Conservation (phyloP, 2,797 vertebrate species). For the Enteromius viviparus region DNA sequence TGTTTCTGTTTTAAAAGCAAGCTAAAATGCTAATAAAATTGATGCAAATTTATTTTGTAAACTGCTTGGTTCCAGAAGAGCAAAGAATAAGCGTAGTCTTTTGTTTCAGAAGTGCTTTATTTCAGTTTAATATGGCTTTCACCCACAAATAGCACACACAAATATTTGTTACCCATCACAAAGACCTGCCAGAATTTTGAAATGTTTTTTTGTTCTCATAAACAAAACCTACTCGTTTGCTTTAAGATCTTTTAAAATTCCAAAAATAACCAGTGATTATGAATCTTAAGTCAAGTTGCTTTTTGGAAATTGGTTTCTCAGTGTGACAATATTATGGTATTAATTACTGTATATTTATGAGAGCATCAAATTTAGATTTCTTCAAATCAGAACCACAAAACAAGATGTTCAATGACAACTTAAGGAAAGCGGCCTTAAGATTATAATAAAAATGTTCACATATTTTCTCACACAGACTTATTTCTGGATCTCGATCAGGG, state of each 20-base stretch:
- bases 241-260: not conserved
- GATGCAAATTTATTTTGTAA: not conserved
- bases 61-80: not conserved
- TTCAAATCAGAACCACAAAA: not conserved
- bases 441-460: constrained; percentile 44
- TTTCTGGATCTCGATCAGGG: constrained; percentile 30
- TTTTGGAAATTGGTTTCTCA: not conserved
- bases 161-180: constrained; percentile 1
- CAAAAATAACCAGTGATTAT: not conserved
- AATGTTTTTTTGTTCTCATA: not conserved
- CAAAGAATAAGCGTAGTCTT: not conserved
- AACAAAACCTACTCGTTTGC: not conserved
- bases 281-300: not conserved
- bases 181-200: not conserved
- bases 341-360: constrained; percentile 11
- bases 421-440: constrained; percentile 23
- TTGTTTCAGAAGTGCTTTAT: constrained; percentile 21
- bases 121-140: not conserved
- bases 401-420: constrained; percentile 6
- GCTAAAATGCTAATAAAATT: not conserved
- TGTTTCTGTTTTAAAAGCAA: no score
- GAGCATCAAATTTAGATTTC: constrained; percentile 16
- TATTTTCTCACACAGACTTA: constrained; percentile 40
- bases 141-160: constrained; percentile 22
- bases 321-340: constrained; percentile 6